These are phyloP conservation scores for Drosophila leonis DNA, from an alignment of 2,888 invertebrate species.

Conservation along the genomic window DNA sequence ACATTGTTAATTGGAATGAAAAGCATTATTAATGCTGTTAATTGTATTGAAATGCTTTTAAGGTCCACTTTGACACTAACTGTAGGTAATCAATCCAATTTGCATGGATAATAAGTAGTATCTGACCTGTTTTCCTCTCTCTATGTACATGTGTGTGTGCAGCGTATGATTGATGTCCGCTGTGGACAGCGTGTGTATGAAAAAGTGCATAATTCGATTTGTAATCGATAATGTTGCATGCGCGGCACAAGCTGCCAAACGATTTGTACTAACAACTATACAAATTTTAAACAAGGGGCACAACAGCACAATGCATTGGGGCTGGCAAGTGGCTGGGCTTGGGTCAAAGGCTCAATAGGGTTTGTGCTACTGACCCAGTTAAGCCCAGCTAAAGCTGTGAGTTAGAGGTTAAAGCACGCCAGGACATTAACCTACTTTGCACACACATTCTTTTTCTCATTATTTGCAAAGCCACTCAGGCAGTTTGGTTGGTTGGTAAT, in stretches of 20 bases:
- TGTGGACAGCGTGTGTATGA: constrained; percentile 15
- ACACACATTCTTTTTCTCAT: constrained; percentile 19
- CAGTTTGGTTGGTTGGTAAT: constrained; percentile 56
- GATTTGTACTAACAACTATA: constrained; percentile 10
- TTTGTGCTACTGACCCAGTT: constrained; percentile 74
- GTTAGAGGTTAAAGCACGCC: constrained; percentile 71
- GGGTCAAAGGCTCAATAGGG: constrained; percentile 54
- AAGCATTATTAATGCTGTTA: constrained; percentile 17
- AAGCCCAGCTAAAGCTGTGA: constrained; percentile 26
- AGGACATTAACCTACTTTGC: constrained; percentile 74
- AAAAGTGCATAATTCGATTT: constrained; percentile 66
- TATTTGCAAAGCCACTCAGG: constrained; percentile 37
- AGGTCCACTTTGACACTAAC: constrained; percentile 17
- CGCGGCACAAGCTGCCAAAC: constrained; percentile 18
- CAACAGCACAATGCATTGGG: constrained; percentile 14
- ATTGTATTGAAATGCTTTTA: constrained; percentile 59
- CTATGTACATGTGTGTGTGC: constrained; percentile 1
- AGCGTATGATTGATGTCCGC: constrained; percentile 55
- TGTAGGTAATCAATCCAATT: constrained; percentile 53
- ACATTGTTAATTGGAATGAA: not conserved
- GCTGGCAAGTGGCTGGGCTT: constrained; percentile 38
- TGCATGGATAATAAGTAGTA: constrained; percentile 7
- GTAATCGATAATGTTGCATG: constrained; percentile 62
- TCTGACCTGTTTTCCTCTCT: constrained; percentile 4
- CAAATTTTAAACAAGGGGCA: constrained; percentile 5